Conservation (phyloP, 64 coral and sea anemone species). For the Montipora foliosa region DNA sequence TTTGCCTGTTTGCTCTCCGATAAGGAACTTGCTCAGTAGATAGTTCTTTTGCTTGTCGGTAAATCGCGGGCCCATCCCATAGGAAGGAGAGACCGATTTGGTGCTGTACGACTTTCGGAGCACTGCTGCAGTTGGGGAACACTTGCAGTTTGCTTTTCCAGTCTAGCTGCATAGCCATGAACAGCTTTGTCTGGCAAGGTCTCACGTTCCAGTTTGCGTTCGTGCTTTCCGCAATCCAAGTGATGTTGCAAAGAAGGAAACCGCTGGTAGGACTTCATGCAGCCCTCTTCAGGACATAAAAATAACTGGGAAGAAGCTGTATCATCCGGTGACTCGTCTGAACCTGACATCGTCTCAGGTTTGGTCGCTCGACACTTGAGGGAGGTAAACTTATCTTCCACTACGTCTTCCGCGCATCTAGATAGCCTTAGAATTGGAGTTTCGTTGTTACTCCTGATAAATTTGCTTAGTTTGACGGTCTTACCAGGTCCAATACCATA, state of each 20-base stretch:
- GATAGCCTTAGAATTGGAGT: background rate
- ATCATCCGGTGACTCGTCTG: background rate
- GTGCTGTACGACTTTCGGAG: background rate
- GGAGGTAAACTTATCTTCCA: background rate
- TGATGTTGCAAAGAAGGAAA: constrained; percentile 37
- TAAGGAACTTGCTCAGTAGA: constrained; percentile 23
- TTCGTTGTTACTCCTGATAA: background rate
- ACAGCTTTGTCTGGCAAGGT: constrained; percentile 44
- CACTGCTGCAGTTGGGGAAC: constrained; percentile 1
- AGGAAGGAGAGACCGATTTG: background rate
- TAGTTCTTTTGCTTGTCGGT: constrained; percentile 43
- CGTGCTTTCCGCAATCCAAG: constrained; percentile 43
- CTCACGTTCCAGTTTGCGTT: constrained; percentile 30
- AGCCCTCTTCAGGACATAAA: constrained; percentile 55
- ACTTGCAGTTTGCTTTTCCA: background rate
- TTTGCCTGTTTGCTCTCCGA: constrained; percentile 14
- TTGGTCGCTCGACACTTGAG: background rate
- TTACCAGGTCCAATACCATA: constrained; percentile 6
- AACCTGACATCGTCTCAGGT: background rate
- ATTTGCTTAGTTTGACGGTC: background rate
- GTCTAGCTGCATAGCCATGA: background rate
- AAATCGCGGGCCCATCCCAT: constrained; percentile 37
- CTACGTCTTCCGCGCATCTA: background rate
- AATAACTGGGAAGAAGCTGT: background rate
- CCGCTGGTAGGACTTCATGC: constrained; percentile 42